These are phyloP conservation scores for Chaunax sp. DNA, from an alignment of 2,797 vertebrate genomes.

Conservation along the genomic window DNA sequence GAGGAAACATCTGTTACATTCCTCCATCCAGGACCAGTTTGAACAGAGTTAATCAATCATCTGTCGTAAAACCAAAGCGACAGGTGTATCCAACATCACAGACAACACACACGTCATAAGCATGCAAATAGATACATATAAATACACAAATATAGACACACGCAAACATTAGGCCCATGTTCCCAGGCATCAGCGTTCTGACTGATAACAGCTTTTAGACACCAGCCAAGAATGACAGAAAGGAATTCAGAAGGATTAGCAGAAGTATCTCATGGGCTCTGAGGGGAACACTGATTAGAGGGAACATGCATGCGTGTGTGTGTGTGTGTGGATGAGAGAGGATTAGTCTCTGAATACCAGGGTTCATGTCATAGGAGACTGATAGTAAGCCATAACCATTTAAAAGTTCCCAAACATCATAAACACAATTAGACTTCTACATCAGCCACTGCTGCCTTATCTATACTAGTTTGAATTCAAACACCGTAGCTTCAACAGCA, in stretches of 20 bases:
- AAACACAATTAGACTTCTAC: constrained; percentile 42
- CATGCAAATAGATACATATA: constrained; percentile 25
- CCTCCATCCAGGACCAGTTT: constrained; percentile 4
- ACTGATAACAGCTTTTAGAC: constrained; percentile 70
- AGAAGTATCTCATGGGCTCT: constrained; percentile 53
- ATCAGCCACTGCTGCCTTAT: constrained; percentile 31
- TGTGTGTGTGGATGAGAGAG: constrained; percentile 28
- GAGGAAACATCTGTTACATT: neutral
- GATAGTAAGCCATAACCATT: constrained; percentile 63
- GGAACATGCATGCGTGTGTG: constrained; percentile 29
- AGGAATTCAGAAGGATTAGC: constrained; percentile 73
- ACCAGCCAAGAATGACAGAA: constrained; percentile 49
- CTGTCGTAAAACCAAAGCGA: constrained; percentile 18
- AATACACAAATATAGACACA: constrained; percentile 15
- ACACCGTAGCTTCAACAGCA: constrained; percentile 1
- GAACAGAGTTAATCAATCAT: constrained; percentile 4
- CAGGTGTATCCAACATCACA: constrained; percentile 29
- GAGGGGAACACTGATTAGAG: constrained; percentile 65
- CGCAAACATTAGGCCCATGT: constrained; percentile 1
- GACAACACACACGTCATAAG: neutral
- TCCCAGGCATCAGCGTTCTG: constrained; percentile 42
- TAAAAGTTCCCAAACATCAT: constrained; percentile 51
- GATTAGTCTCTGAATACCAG: constrained; percentile 51
- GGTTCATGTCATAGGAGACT: constrained; percentile 48
- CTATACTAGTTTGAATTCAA: constrained; percentile 16